A percentile compares a stretch with the other conserved stretches of the same genome.
Evolutionary conservation across 2,888 invertebrate genomes (phyloP).

Genomic region (Agrotis ipsilon): DNA sequence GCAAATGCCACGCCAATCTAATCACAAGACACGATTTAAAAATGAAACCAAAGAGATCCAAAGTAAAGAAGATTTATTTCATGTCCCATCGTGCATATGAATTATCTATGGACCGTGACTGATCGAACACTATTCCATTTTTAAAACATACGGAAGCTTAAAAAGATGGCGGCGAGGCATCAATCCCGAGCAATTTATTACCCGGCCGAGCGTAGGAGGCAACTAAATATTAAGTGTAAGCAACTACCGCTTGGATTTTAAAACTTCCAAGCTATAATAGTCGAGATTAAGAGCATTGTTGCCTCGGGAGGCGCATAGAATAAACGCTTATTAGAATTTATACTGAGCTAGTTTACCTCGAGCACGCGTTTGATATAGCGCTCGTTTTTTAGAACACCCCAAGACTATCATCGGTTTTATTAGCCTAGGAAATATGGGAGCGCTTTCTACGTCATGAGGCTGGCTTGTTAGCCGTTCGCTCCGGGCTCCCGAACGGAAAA

Average conservation of each 20-base stretch:
- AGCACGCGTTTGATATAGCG: constrained; percentile 80
- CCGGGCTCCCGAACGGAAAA: constrained; percentile 78
- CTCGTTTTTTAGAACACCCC: constrained; percentile 82
- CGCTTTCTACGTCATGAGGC: constrained; percentile 76
- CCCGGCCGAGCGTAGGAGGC: constrained; percentile 84
- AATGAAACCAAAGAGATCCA: constrained; percentile 68
- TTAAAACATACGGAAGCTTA: constrained; percentile 78
- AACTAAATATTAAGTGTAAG: constrained; percentile 85
- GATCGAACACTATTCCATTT: constrained; percentile 79
- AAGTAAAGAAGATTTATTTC: constrained; percentile 76
- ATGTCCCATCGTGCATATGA: constrained; percentile 76
- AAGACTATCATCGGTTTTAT: constrained; percentile 84
- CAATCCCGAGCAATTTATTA: constrained; percentile 83
- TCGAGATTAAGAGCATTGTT: constrained; percentile 87
- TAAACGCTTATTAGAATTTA: constrained; percentile 88
- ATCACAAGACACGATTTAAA: constrained; percentile 73
- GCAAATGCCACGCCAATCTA: constrained; percentile 73
- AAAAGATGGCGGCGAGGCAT: constrained; percentile 70
- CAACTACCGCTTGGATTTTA: constrained; percentile 85
- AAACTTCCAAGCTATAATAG: constrained; percentile 87
- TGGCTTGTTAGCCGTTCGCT: constrained; percentile 81
- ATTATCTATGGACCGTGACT: constrained; percentile 81
- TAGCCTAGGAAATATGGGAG: constrained; percentile 84
- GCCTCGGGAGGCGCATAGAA: constrained; percentile 84
- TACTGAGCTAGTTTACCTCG: constrained; percentile 73